A percentile compares a stretch with the other conserved stretches of the same genome.
These are phyloP conservation scores for Stictocephala bisonia DNA, from an alignment of 2,888 invertebrate species.

Conservation along the genomic window DNA sequence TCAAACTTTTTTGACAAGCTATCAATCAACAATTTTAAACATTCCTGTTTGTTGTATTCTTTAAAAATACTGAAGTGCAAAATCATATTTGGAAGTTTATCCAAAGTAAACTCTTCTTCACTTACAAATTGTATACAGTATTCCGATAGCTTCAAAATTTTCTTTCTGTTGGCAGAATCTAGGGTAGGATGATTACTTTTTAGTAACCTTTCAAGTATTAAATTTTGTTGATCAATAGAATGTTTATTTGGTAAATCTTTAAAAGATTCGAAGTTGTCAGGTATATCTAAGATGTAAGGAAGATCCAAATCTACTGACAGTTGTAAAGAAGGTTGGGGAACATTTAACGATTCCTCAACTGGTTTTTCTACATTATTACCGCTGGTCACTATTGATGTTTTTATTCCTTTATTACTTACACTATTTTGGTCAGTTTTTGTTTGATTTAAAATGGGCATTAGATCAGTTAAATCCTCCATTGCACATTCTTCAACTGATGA, in stretches of 20 bases:
- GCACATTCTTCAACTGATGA: slow-evolving; percentile 36
- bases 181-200: slow-evolving; percentile 90
- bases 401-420: no score
- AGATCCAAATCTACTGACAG: no score
- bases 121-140: slow-evolving; percentile 83
- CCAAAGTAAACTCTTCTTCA: slow-evolving; percentile 65
- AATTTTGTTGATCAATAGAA: slow-evolving; percentile 73
- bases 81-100: neutral
- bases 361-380: no score
- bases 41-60: slow-evolving; percentile 29
- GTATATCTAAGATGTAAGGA: no score
- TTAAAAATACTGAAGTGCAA: neutral
- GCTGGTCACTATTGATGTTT: no score
- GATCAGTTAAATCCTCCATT: slow-evolving; percentile 26
- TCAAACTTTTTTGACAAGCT: neutral
- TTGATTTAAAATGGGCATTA: no score
- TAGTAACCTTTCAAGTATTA: slow-evolving; percentile 83
- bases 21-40: slow-evolving; percentile 13
- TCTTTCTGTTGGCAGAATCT: slow-evolving; percentile 80
- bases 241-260: slow-evolving; percentile 72
- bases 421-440: no score
- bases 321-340: no score
- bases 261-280: slow-evolving; percentile 73
- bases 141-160: slow-evolving; percentile 78
- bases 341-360: no score